These are phyloP conservation scores for Karalla daura DNA, from an alignment of 2,797 vertebrate genomes.

Conservation along the genomic window DNA sequence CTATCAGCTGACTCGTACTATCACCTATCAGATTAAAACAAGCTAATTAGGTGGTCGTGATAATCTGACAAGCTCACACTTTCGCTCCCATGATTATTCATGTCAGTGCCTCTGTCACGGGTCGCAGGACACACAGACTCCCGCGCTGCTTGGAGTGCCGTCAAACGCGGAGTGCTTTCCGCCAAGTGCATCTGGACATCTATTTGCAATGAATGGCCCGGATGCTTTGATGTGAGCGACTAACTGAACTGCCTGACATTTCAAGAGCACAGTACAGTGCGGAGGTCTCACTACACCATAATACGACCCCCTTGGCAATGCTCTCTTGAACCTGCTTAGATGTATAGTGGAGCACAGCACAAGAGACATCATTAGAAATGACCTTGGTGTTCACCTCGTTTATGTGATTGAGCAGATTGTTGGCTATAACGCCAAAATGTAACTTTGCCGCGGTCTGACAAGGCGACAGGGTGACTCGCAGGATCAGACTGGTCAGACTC, in stretches of 20 bases:
- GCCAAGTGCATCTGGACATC: conserved; percentile 11
- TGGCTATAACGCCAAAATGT: background rate
- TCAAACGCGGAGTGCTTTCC: conserved; percentile 25
- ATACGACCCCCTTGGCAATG: background rate
- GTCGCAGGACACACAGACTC: background rate
- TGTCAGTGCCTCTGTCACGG: conserved; percentile 14
- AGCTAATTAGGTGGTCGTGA: conserved; percentile 43
- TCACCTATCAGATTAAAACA: conserved; percentile 50
- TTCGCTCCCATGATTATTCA: conserved; percentile 35
- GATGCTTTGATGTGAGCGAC: conserved; percentile 31
- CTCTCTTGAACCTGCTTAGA: background rate
- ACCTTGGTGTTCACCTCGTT: conserved; percentile 1
- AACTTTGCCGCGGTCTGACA: background rate
- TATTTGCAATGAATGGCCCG: conserved; percentile 33
- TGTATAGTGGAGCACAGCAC: background rate
- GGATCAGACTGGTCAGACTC: too few species aligned
- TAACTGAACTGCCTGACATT: conserved; percentile 37
- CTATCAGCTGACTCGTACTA: conserved; percentile 36
- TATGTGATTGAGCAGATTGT: conserved; percentile 3
- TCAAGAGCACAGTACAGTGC: conserved; percentile 13
- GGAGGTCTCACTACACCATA: background rate
- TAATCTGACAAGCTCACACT: conserved; percentile 43
- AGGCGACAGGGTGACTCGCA: too few species aligned
- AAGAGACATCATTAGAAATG: conserved; percentile 5
- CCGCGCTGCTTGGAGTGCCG: conserved; percentile 1